phyloP scores from a whole-genome alignment of 2,888 invertebrate species.

The Oasisia sp. region DNA sequence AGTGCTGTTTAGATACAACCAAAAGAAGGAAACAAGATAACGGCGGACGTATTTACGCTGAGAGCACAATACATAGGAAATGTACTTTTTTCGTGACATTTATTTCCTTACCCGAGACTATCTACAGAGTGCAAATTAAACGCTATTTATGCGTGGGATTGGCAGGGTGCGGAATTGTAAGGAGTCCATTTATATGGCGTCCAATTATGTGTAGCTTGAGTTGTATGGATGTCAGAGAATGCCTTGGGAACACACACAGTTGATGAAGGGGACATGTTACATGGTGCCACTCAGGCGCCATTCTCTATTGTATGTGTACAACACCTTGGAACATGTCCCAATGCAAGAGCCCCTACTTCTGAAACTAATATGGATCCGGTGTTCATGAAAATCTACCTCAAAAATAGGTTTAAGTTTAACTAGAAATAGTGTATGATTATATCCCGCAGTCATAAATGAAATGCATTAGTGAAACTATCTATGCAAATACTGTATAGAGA shows the following conservation, averaged over 20 bases:
- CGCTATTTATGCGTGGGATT: background rate
- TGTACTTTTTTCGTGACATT: background rate
- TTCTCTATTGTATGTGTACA: background rate
- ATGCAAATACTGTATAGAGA: too few relatives aligned
- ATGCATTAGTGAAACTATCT: too few relatives aligned
- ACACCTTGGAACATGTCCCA: background rate
- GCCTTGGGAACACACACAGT: background rate
- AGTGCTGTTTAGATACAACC: background rate
- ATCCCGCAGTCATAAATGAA: background rate
- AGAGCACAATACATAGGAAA: background rate
- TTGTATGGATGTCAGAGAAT: background rate
- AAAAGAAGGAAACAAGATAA: constrained; percentile 14
- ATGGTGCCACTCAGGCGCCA: background rate
- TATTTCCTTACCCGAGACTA: background rate
- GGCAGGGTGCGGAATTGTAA: background rate
- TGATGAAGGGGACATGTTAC: background rate
- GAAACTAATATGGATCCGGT: background rate
- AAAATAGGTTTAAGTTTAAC: background rate
- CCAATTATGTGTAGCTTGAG: constrained; percentile 8
- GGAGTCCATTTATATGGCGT: background rate
- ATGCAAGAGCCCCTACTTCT: background rate
- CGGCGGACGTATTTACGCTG: background rate
- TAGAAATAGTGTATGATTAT: background rate
- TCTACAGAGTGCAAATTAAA: background rate
- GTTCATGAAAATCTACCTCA: background rate